Evolutionary conservation across 2,888 invertebrate genomes (phyloP), one percentile per base, ranked within the genome.

Genomic region (Phyllotreta cruciferae): DNA sequence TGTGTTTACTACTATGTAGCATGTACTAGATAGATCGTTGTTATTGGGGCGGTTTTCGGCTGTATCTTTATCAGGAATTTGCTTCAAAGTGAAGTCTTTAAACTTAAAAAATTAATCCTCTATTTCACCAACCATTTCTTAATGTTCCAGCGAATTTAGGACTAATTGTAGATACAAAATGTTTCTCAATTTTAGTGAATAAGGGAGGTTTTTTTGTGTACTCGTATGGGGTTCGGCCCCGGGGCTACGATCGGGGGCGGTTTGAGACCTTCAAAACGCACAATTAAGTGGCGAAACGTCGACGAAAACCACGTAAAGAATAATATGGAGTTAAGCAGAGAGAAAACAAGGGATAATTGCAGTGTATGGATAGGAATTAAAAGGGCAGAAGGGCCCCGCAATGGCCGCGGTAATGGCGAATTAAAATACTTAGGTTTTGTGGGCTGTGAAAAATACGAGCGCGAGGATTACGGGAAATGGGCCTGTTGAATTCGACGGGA

Each of bases 321-420:
- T 66, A 66, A 66, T 62, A 60, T 66, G 64, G 49, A 58, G 63
- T 61, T 61, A 45, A 63, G 60, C 63, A 66, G 47, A 63, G 63
- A 61, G 56, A 58, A 62, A 65, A 47, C 54, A 24, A 39, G 66
- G 62, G 63, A 63, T 66, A 66, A 66, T 66, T 61, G 60, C 60
- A 66, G 63, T 66, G 56, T 66, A 63, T 60, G 62, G 62, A 60
- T 60, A 45, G 50, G 52, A 47, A 42, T 37, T 24, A 37, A 35
- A 47, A 53, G 62, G 53, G 45, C 44, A 42, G 49, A 58, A 62
- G 38, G 62, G 53, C 58, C 54, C 54, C 24, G 36, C 55, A 55
- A 53, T 55, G 34, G 54, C 54, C 55, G 39, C 60, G 47, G 61
- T 64, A 57, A 64, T 57, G 56, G 64, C 61, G 56, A 64, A 64